Percentiles rank a stretch among this genome's conserved stretches.
These are phyloP conservation scores for Amphimallon solstitiale DNA, from an alignment of 2,888 invertebrate genomes.

Conservation along the genomic window DNA sequence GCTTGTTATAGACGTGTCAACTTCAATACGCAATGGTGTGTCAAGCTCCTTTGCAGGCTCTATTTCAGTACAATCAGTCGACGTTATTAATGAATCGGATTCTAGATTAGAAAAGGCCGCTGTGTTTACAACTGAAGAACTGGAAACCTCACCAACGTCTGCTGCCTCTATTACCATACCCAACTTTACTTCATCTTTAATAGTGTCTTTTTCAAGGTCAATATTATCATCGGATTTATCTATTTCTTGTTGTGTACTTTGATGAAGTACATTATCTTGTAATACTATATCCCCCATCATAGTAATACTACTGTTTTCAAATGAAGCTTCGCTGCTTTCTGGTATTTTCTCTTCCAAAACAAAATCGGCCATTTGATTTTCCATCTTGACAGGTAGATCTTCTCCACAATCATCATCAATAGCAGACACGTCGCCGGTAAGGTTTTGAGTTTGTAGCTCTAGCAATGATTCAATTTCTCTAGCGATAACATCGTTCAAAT, in stretches of 20 bases:
- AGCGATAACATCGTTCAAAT: constrained; percentile 22
- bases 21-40: constrained; percentile 14
- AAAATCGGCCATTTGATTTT: neutral
- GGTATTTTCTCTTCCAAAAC: constrained; percentile 12
- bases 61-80: constrained; percentile 41
- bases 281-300: neutral
- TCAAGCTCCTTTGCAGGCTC: constrained; percentile 43
- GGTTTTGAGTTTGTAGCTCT: constrained; percentile 20
- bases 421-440: neutral
- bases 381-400: neutral
- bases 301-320: neutral
- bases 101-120: constrained; percentile 7
- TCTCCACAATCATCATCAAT: constrained; percentile 1
- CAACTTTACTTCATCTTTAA: constrained; percentile 15
- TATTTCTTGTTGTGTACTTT: constrained; percentile 9
- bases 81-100: neutral
- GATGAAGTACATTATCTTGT: neutral
- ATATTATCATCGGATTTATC: constrained; percentile 4
- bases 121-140: constrained; percentile 8
- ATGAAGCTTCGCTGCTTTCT: neutral
- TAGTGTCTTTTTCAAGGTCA: constrained; percentile 23
- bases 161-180: neutral
- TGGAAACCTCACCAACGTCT: constrained; percentile 28
- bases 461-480: constrained; percentile 27
- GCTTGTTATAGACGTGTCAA: constrained; percentile 1